Conservation (phyloP, 1,140 invertebrate genomes). For the Lasaia peninsularis region DNA sequence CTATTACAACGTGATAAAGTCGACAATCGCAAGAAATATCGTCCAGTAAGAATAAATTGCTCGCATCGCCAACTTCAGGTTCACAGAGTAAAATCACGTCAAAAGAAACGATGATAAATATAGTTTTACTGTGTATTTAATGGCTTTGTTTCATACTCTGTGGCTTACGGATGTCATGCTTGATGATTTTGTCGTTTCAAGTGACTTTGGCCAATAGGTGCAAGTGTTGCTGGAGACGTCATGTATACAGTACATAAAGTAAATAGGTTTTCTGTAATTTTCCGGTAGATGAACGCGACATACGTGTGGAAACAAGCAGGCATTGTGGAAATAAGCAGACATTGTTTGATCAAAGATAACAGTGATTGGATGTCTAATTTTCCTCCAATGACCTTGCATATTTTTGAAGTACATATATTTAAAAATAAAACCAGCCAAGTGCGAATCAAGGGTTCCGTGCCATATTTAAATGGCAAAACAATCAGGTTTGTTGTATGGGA, state of each 20-base stretch:
- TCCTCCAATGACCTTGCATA: constrained; percentile 26
- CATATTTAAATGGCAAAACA: no score
- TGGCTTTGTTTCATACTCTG: constrained; percentile 27
- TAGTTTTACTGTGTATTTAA: constrained; percentile 23
- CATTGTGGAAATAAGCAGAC: constrained; percentile 30
- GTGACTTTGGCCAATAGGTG: constrained; percentile 40
- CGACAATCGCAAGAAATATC: neutral
- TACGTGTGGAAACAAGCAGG: constrained; percentile 48
- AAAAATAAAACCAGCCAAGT: no score
- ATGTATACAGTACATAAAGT: constrained; percentile 26
- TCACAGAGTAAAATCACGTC: constrained; percentile 25
- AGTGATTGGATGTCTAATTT: constrained; percentile 24
- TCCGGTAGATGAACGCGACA: constrained; percentile 57
- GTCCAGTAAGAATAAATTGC: constrained; percentile 16
- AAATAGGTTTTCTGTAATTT: constrained; percentile 59
- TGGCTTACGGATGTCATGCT: constrained; percentile 42
- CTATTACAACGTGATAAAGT: constrained; percentile 18
- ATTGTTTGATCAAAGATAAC: constrained; percentile 50
- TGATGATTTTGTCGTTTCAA: constrained; percentile 48
- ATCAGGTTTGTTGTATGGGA: no score
- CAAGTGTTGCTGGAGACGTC: constrained; percentile 36
- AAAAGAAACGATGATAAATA: constrained; percentile 2
- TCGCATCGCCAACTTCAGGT: constrained; percentile 20
- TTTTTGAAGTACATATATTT: constrained; percentile 6
- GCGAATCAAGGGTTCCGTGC: no score